phyloP scores from a whole-genome alignment of 2,888 invertebrate genomes.

The Girardia tigrina region DNA sequence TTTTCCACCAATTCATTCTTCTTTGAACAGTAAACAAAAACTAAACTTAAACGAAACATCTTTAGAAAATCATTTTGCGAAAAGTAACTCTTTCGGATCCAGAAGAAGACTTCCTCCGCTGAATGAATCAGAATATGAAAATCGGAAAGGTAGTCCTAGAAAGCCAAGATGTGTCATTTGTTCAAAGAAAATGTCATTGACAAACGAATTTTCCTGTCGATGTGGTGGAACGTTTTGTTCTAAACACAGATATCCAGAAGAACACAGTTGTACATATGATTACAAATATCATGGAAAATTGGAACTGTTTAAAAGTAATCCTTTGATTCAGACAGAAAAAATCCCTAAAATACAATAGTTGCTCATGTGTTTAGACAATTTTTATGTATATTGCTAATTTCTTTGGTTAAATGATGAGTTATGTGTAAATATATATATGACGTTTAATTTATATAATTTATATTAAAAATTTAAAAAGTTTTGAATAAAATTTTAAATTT shows the following conservation, averaged over 20 bases:
- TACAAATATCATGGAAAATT: neutral
- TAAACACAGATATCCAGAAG: slow-evolving; percentile 28
- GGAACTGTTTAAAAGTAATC: neutral
- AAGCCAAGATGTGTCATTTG: neutral
- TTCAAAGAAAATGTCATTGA: neutral
- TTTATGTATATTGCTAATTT: too few species aligned
- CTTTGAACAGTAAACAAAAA: neutral
- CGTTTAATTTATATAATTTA: too few species aligned
- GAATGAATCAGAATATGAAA: slow-evolving; percentile 4
- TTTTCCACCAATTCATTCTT: neutral
- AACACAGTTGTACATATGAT: slow-evolving; percentile 27
- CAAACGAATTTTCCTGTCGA: neutral
- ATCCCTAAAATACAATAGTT: slow-evolving; percentile 24
- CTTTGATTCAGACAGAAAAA: neutral
- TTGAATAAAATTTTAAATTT: too few species aligned
- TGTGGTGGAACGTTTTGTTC: slow-evolving; percentile 21
- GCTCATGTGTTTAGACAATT: too few species aligned
- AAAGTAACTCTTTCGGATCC: neutral
- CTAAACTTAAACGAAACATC: neutral
- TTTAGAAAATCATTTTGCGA: neutral
- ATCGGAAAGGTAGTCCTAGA: neutral
- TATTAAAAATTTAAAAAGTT: too few species aligned
- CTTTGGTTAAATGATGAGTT: too few species aligned
- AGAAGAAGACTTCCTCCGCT: neutral
- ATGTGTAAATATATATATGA: too few species aligned